Base-by-base conservation (phyloP, 2,113 vertebrate species). In the Heloderma charlesbogerti region DNA sequence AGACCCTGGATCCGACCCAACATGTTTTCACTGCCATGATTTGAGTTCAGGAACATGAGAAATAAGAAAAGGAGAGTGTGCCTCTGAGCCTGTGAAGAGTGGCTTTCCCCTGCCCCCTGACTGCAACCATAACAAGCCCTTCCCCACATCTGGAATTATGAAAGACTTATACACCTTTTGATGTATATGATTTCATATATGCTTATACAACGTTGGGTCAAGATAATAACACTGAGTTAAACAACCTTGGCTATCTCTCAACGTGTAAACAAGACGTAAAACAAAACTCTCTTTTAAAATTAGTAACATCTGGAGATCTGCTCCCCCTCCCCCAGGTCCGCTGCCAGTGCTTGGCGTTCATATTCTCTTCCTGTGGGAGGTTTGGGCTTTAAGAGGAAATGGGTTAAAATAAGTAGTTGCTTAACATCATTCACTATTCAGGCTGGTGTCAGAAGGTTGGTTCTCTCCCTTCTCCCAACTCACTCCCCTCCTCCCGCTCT, bases 381-480 rank as follows among this genome's bases (percentile, higher is more conserved):
- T 6, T 1, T 79, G 74, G 82, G 88, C 86, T 92, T 95, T 94
- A 94, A 93, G 94, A 92, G 90, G 88, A 93, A 95, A 86, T 92
- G 91, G 94, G 92, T 95, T 91, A 93, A 88, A 85, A 83, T 94
- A 94, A 94, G 92, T 94, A 91, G 48, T 92, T 84, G 75, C 90
- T 94, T 91, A 91, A 91, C 93, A 88, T 95, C 89, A 90, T 93
- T 92, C 86, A 27, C 91, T 60, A 72, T 72, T 85, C 92, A 92
- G 75, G 40, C 40, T 37, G n/a, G 27, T 69, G 34, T 57, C 45
- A 54, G 74, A 79, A n/a, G 66, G 45, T 88, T 87, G 94, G 90
- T 91, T 40, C 12, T 15, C 78, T 31, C 88, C 48, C 60, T 60
- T 6, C 27, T 37, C 54, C 48, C 8, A 51, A 51, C 3, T 51